Percentiles rank a stretch among this genome's conserved stretches.
Evolutionary conservation across 1,140 invertebrate species (phyloP).

Genomic region (Leucophenga varia): DNA sequence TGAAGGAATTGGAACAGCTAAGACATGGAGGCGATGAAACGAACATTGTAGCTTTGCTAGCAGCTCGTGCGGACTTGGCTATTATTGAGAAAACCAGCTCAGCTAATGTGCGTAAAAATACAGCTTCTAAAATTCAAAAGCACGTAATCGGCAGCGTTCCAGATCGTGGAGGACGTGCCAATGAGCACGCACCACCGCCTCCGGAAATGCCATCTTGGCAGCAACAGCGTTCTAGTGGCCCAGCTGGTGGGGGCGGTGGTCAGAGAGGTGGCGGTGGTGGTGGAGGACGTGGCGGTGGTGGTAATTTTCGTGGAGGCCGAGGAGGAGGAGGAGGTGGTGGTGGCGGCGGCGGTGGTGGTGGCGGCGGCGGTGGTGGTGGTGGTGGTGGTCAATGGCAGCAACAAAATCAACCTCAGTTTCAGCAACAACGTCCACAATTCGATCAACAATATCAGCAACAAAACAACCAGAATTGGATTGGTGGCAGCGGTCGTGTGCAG

Average conservation of each 20-base stretch:
- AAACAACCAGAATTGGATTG: conserved; percentile 28
- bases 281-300: conserved; percentile 26
- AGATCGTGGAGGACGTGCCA: conserved; percentile 85
- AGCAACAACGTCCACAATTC: conserved; percentile 7
- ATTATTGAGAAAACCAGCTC: conserved; percentile 86
- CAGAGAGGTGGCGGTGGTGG: conserved; percentile 15
- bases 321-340: background rate
- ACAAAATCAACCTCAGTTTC: conserved; percentile 8
- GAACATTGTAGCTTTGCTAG: conserved; percentile 73
- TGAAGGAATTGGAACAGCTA: conserved; percentile 61
- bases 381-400: conserved; percentile 11
- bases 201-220: conserved; percentile 95
- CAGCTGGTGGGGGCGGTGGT: conserved; percentile 21
- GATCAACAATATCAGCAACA: conserved; percentile 12
- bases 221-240: conserved; percentile 44
- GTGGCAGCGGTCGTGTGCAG: conserved; percentile 45
- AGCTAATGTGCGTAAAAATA: conserved; percentile 76
- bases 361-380: background rate
- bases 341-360: background rate
- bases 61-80: conserved; percentile 78
- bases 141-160: conserved; percentile 84
- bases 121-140: conserved; percentile 78
- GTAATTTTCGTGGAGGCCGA: conserved; percentile 25
- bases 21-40: conserved; percentile 61
- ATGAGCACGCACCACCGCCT: conserved; percentile 86